Percentiles rank a stretch among this genome's conserved stretches.
phyloP scores from a whole-genome alignment of 1,140 invertebrate genomes.

The Neodiprion pinetum region DNA sequence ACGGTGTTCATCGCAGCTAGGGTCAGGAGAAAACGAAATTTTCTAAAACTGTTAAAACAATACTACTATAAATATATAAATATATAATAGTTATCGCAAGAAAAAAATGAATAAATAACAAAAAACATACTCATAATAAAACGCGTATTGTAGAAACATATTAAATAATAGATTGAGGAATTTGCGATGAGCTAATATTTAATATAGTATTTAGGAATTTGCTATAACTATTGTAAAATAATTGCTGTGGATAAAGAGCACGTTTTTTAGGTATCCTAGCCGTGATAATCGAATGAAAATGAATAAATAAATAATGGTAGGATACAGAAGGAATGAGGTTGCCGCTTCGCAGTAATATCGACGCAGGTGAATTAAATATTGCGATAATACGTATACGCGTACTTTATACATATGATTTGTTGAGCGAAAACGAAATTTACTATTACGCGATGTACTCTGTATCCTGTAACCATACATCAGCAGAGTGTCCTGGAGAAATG shows the following conservation, averaged over 20 bases:
- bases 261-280: background rate
- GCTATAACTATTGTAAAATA: background rate
- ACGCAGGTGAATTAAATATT: background rate
- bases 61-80: slow-evolving; percentile 1
- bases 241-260: background rate
- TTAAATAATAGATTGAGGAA: background rate
- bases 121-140: background rate
- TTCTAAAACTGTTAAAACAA: slow-evolving; percentile 3
- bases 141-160: background rate
- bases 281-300: background rate
- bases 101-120: background rate
- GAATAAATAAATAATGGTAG: background rate
- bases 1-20: background rate
- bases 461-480: background rate
- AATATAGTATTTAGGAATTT: background rate
- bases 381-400: background rate
- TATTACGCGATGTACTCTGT: background rate
- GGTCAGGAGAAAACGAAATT: background rate
- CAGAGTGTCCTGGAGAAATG: background rate
- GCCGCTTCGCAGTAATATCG: background rate
- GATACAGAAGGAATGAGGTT: background rate
- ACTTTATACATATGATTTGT: too few species aligned
- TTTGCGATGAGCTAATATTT: background rate
- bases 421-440: background rate
- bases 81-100: background rate